Conservation (phyloP, 1,140 invertebrate species). For the Bombus waltoni region DNA sequence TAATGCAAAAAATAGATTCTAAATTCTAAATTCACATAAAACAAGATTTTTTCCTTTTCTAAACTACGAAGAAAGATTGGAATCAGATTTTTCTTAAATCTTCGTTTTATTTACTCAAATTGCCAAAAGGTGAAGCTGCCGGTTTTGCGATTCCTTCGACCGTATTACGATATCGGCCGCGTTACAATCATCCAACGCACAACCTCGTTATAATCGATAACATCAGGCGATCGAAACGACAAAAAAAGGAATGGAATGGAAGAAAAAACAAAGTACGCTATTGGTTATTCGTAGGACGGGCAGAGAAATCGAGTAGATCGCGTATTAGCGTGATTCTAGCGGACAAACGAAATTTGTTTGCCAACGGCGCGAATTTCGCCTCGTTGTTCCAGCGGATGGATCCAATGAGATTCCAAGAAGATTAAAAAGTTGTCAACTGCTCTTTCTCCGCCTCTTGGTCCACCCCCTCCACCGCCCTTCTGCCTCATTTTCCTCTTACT, state of each 20-base stretch:
- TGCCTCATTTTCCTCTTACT: conserved; percentile 49
- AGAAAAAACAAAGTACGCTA: neutral
- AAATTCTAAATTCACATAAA: too few species aligned
- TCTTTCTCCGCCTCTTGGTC: conserved; percentile 39
- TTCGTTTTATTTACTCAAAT: too few species aligned
- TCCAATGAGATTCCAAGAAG: conserved; percentile 71
- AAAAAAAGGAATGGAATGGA: neutral
- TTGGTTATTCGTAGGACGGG: conserved; percentile 19
- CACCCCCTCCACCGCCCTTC: neutral
- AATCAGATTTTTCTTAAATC: too few species aligned
- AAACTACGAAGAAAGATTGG: too few species aligned
- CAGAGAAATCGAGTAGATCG: conserved; percentile 26
- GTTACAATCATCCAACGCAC: too few species aligned
- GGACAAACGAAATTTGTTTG: conserved; percentile 66
- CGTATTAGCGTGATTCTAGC: conserved; percentile 45
- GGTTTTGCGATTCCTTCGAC: too few species aligned
- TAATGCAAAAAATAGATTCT: too few species aligned
- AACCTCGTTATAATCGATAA: neutral
- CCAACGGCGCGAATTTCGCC: conserved; percentile 59
- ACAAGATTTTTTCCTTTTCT: too few species aligned
- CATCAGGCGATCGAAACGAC: neutral
- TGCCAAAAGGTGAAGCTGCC: too few species aligned
- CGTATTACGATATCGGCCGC: too few species aligned
- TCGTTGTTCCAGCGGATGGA: conserved; percentile 63
- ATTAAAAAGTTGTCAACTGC: conserved; percentile 74